Percentiles rank a stretch among this genome's conserved stretches.
Evolutionary conservation across 2,113 vertebrate species (phyloP).

Genomic region (Trematomus loennbergii): DNA sequence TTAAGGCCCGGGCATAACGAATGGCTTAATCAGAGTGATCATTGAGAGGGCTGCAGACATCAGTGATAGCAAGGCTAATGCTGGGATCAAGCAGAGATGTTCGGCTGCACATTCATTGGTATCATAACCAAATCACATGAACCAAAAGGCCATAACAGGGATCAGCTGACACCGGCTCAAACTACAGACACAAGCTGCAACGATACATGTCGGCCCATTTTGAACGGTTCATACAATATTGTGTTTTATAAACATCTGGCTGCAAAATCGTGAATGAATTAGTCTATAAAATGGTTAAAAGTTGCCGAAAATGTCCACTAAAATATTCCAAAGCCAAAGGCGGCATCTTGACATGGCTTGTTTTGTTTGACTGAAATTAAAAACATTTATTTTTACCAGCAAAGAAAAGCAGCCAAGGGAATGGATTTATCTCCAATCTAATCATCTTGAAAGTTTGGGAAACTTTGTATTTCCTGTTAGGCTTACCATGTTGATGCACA

Average conservation of each 20-base stretch:
- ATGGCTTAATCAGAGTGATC: constrained; percentile 58
- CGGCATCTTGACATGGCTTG: background rate
- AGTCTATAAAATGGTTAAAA: background rate
- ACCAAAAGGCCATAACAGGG: background rate
- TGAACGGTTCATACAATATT: background rate
- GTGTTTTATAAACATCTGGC: background rate
- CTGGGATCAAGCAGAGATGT: constrained; percentile 20
- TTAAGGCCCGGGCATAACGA: constrained; percentile 49
- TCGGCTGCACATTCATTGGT: constrained; percentile 1
- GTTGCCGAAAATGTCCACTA: background rate
- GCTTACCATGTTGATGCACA: background rate
- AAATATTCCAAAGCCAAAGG: background rate
- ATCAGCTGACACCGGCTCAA: constrained; percentile 6
- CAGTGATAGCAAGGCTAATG: constrained; percentile 31
- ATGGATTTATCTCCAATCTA: background rate
- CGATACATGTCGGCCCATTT: background rate
- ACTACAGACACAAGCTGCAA: background rate
- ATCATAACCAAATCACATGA: constrained; percentile 38
- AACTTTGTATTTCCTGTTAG: background rate
- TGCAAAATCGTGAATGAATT: background rate
- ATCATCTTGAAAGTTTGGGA: background rate
- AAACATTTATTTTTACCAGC: background rate
- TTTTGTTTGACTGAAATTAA: no score
- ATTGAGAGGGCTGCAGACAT: constrained; percentile 43
- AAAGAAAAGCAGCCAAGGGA: background rate